Conservation (phyloP, 2,113 vertebrate species). For the Muntiacus muntjak region DNA sequence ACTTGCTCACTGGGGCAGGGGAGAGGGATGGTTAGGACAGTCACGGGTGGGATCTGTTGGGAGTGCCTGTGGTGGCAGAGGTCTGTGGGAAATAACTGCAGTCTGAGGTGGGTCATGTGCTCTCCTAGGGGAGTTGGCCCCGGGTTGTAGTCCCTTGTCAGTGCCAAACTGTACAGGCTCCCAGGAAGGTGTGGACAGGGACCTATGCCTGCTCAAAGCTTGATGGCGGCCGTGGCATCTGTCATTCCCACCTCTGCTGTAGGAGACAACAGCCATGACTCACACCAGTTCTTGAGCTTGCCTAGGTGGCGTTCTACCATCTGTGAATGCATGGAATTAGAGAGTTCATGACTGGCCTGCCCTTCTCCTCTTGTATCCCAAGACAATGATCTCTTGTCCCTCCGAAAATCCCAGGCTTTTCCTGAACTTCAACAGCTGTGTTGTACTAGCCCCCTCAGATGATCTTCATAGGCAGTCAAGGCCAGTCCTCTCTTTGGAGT, state of each 20-base stretch:
- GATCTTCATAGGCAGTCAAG: neutral
- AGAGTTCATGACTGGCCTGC: neutral
- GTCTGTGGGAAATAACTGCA: neutral
- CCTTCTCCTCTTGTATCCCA: neutral
- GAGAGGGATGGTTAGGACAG: neutral
- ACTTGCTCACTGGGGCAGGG: neutral
- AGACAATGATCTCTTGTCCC: neutral
- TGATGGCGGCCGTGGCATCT: neutral
- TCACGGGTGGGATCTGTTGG: neutral
- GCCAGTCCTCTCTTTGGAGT: neutral
- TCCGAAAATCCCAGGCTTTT: neutral
- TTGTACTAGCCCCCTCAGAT: neutral
- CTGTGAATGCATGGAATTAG: neutral
- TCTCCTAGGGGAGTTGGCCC: neutral
- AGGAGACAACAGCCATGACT: neutral
- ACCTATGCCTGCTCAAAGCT: neutral
- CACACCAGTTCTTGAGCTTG: neutral
- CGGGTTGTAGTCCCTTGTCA: neutral
- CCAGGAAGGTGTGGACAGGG: neutral
- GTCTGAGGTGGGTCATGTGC: neutral
- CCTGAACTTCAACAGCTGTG: neutral
- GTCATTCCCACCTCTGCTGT: neutral
- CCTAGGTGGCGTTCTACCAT: neutral
- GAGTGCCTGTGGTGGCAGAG: neutral
- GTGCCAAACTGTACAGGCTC: neutral